Evolutionary conservation across 2,888 invertebrate genomes (phyloP).

Genomic region (Euclidia mi): DNA sequence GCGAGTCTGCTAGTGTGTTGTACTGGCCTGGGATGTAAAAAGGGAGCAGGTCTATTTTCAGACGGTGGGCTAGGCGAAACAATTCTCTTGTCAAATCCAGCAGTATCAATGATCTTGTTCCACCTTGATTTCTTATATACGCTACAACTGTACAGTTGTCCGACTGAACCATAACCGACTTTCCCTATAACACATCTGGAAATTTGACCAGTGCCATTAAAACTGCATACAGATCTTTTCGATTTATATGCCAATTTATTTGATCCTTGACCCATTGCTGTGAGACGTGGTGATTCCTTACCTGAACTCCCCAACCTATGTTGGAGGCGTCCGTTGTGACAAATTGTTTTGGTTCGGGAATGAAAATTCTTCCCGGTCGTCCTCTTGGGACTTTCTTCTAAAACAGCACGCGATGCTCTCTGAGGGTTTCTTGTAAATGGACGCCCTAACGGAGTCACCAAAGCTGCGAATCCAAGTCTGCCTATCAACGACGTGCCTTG

Average conservation of each 20-base stretch:
- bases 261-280: too few relatives aligned
- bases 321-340: not conserved
- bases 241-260: slow-evolving; percentile 35
- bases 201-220: slow-evolving; percentile 18
- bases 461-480: slow-evolving; percentile 36
- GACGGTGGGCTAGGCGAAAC: too few relatives aligned
- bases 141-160: too few relatives aligned
- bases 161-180: slow-evolving; percentile 35
- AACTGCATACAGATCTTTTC: slow-evolving; percentile 41
- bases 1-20: too few relatives aligned
- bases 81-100: too few relatives aligned
- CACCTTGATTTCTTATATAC: too few relatives aligned
- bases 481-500: too few relatives aligned
- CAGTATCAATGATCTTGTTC: too few relatives aligned
- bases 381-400: slow-evolving; percentile 3
- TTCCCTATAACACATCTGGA: slow-evolving; percentile 6
- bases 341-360: too few relatives aligned
- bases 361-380: slow-evolving; percentile 14
- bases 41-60: too few relatives aligned
- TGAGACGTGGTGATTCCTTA: too few relatives aligned
- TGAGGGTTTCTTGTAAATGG: slow-evolving; percentile 27
- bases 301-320: slow-evolving; percentile 8
- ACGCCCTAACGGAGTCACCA: slow-evolving; percentile 31
- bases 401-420: slow-evolving; percentile 20
- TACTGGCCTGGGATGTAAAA: slow-evolving; percentile 45